Evolutionary conservation across 2,113 vertebrate species (phyloP), one percentile per base, ranked within the genome.

Genomic region (Protobothrops flavoviridis): DNA sequence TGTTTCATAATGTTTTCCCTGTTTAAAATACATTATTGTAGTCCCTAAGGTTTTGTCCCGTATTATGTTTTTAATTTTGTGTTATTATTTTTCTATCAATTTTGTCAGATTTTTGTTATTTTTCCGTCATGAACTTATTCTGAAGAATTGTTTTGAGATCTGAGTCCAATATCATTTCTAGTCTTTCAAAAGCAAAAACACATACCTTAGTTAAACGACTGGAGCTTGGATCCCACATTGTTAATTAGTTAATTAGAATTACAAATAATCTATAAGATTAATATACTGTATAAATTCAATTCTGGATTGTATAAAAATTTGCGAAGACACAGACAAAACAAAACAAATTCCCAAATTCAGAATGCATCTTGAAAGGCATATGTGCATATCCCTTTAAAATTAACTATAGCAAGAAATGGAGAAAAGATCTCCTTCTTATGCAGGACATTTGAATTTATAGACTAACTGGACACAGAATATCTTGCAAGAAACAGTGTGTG

Each of bases 401-500:
- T 6, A 13, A 85, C 56, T 33, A 5, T 59, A 33, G 43, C 6
- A 85, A 85, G 33, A 85, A 74, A 93, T 86, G 74, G 43, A 39
- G n/a, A 89, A 93, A 59, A 53, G 39, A 90, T 85, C 26, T 57
- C 13, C 53, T 86, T 11, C 23, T 85, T 85, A 85, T 90, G 9
- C 26, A 55, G 33, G 55, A 90, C 74, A 86, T 90, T 90, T 90
- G n/a, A 61, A 86, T 81, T 85, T n/a, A 59, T 48, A 56, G 55
- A 59, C 33, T 85, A 93, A 93, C 64, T 15, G 88, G 57, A 55
- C 48, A 93, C 29, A 86, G 61, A 86, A 87, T 93, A 86, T 33
- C 56, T 61, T 86, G 92, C 43, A 59, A 86, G 52, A 89, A 59
- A 17, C 74, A 61, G 55, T 74, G 29, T 90, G 59, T 55, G 48